These are phyloP conservation scores for Galago senegalensis DNA, from an alignment of 2,797 vertebrate genomes.

Conservation along the genomic window DNA sequence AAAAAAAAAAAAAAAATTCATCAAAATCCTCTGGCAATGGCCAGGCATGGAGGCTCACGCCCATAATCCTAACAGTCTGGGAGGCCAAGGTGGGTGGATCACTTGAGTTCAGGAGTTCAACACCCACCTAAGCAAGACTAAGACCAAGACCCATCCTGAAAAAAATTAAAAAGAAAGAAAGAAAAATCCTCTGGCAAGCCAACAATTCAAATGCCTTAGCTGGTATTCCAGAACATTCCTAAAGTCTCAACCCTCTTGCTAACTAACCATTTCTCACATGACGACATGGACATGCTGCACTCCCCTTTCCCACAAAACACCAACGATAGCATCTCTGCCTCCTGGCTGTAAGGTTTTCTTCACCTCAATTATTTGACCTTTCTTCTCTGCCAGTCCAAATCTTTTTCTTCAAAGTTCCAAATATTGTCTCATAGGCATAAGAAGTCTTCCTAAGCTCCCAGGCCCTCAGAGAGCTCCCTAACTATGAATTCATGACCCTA, in stretches of 20 bases:
- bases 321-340: not conserved
- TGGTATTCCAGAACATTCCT: conserved; percentile 9
- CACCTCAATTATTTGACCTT: not conserved
- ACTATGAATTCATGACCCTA: not conserved
- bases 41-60: no score
- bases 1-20: no score
- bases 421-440: not conserved
- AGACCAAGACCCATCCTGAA: no score
- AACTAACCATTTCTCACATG: not conserved
- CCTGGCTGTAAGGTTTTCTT: not conserved
- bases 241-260: not conserved
- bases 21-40: not conserved
- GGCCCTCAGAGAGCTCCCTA: not conserved
- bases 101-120: no score
- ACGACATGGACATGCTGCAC: not conserved
- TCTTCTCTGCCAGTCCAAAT: not conserved
- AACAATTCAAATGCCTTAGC: conserved; percentile 18
- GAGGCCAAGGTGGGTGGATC: no score
- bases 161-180: no score
- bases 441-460: not conserved
- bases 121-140: no score
- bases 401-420: conserved; percentile 29
- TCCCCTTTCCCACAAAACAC: not conserved
- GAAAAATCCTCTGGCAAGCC: not conserved
- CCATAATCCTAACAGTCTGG: no score